Base-by-base conservation (phyloP, 2,888 invertebrate genomes). In the Sminthurides aquaticus region DNA sequence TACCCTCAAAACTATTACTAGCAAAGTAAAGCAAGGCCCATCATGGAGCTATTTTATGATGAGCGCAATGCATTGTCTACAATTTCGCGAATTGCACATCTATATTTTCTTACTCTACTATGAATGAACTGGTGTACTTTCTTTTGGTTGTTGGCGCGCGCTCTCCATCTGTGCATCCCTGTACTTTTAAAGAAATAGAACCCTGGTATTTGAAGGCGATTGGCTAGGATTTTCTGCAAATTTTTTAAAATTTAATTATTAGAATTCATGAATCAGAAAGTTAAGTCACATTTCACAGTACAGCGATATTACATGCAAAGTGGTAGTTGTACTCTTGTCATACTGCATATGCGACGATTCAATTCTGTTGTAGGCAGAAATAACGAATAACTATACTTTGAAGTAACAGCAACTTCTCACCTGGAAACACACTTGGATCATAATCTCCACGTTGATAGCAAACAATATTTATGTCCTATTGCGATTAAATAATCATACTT, bases 271-370 rank as follows among this genome's bases (percentile, higher is more conserved):
- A 71, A 70, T 70, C 65, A 71, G 69, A 71, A 67, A 69, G 71
- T 71, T 68, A 70, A 71, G 67, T 71, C 70, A 70, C 70, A 71
- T 69, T 70, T 71, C 70, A 70, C 71, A 70, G 68, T 70, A 71
- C 70, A 61, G 64, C 15, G n/a, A n/a, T n/a, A n/a, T 34, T 34
- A 34, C 43, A 34, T 34, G 43, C 43, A 34, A 34, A 5, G 43
- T 15, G 15, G n/a, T 11, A 34, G 43, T 34, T 34, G 43, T 34
- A 5, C 43, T 34, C 15, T 15, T 34, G 43, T 15, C 43, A 15
- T 34, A 34, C n/a, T n/a, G n/a, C n/a, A n/a, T n/a, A n/a, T n/a
- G 15, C 43, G 5, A 34, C 43, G 43, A 34, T 34, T 15, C n/a
- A n/a, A n/a, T n/a, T n/a, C n/a, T n/a, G n/a, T n/a, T 34, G 15